Percentiles rank a stretch among this genome's conserved stretches.
Conservation (phyloP, 2,888 invertebrate species). For the Margaritifera margaritifera region DNA sequence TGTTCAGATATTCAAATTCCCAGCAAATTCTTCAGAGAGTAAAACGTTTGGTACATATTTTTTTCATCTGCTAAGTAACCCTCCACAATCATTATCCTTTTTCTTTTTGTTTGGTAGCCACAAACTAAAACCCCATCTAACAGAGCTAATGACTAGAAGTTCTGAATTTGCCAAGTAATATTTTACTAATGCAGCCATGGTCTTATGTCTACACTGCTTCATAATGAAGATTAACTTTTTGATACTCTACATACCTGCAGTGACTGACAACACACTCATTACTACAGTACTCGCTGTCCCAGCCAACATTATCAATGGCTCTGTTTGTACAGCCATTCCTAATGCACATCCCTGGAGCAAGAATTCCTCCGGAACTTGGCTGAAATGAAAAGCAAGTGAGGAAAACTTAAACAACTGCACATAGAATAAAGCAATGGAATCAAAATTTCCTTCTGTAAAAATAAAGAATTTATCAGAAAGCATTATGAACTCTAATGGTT, state of each 20-base stretch:
- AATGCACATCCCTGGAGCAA: slow-evolving; percentile 57
- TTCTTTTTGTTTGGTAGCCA: not conserved
- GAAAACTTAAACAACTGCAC: too few relatives aligned
- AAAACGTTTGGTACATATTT: too few relatives aligned
- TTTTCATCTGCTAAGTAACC: too few relatives aligned
- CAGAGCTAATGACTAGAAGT: not conserved
- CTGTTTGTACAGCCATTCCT: slow-evolving; percentile 92
- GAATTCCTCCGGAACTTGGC: slow-evolving; percentile 22
- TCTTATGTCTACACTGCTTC: not conserved
- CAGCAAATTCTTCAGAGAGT: too few relatives aligned
- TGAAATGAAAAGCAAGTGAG: slow-evolving; percentile 6
- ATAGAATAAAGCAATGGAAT: too few relatives aligned
- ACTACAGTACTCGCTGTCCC: slow-evolving; percentile 98
- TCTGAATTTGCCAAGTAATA: not conserved
- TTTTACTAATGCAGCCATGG: not conserved
- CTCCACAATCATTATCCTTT: not conserved
- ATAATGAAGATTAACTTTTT: slow-evolving; percentile 19
- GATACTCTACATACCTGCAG: slow-evolving; percentile 80
- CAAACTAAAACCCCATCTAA: not conserved
- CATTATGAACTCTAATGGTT: too few relatives aligned
- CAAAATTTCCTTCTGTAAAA: too few relatives aligned
- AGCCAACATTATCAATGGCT: slow-evolving; percentile 91
- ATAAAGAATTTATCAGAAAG: too few relatives aligned
- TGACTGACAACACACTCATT: slow-evolving; percentile 97
- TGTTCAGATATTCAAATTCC: too few relatives aligned